Evolutionary conservation across 2,797 vertebrate genomes (phyloP).

Genomic region (Pseudomugil gertrudae): DNA sequence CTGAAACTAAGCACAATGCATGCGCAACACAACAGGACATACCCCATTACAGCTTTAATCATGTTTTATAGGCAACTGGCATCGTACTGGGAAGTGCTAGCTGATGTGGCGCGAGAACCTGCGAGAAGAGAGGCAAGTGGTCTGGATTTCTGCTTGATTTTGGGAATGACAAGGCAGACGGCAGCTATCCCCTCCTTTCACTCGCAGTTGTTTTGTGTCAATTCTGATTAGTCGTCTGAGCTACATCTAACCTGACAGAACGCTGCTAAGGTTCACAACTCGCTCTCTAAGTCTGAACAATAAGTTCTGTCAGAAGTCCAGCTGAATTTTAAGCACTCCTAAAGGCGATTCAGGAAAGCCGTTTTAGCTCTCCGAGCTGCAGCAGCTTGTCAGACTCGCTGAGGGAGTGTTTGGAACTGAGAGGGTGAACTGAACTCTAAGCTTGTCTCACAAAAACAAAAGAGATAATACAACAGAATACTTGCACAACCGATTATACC

Average conservation of each 20-base stretch:
- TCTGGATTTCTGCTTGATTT: constrained; percentile 72
- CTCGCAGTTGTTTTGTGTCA: constrained; percentile 24
- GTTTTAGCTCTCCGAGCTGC: constrained; percentile 37
- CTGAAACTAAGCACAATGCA: neutral
- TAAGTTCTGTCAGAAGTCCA: constrained; percentile 30
- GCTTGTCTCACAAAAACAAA: constrained; percentile 69
- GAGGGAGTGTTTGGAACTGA: constrained; percentile 70
- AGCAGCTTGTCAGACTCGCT: constrained; percentile 51
- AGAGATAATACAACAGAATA: constrained; percentile 70
- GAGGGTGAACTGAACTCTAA: constrained; percentile 74
- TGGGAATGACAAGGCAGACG: constrained; percentile 71
- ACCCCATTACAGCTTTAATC: neutral
- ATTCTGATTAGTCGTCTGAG: constrained; percentile 6
- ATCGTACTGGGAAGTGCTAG: constrained; percentile 8
- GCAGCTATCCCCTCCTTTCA: constrained; percentile 57
- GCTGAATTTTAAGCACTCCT: constrained; percentile 38
- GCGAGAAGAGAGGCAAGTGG: constrained; percentile 68
- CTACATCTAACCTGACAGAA: constrained; percentile 40
- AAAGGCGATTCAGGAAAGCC: constrained; percentile 44
- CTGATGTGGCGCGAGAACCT: constrained; percentile 55
- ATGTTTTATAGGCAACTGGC: no score
- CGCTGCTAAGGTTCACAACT: constrained; percentile 31
- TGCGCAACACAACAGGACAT: neutral
- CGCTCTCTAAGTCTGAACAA: constrained; percentile 33
- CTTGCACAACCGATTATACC: constrained; percentile 85